Base-by-base conservation (phyloP, 2,888 invertebrate species). In the Aporophyla nigra region DNA sequence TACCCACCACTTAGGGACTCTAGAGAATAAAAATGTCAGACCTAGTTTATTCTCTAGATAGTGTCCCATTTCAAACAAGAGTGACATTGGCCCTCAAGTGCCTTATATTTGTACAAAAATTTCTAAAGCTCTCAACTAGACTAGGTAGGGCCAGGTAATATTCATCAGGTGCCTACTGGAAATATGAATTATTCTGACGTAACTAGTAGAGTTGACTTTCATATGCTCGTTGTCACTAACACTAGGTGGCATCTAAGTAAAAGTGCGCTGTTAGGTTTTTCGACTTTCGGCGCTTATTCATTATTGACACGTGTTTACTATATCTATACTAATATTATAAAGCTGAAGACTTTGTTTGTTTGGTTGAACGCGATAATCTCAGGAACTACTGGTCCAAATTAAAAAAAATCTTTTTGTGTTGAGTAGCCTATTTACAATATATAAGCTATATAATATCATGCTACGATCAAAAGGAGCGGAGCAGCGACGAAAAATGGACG, bases 181-280 rank as follows among this genome's bases (percentile, higher is more conserved):
- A 88, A 86, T 87, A 88, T 87, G 84, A 88, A 87, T 88, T 84
- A 87, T 88, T 87, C 79, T 21, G 58, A 69, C 70, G 40, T 63
- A 69, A 71, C 74, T 46, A 76, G 82, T 76, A 67, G 72, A 78
- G 69, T 82, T 66, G 27, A 59, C 61, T 78, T 61, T 21, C 16
- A 5, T 82, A 5, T 16, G 7, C 27, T 4, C 33, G 9, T 21
- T 66, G 1, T 33, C 33, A 40, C 40, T 67, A n/a, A 54, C 6
- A 27, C 10, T n/a, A 54, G n/a, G 5, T 16, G 2, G n/a, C 12
- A 40, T 10, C 6, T 56, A 40, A 33, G n/a, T n/a, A 9, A 33
- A 51, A 14, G 21, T 16, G 2, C n/a, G 33, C 10, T 40, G 16
- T 56, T 56, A 4, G 6, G 40, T n/a, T 33, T 56, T 67, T 6